Percentiles rank a stretch among this genome's conserved stretches.
Evolutionary conservation across 2,888 invertebrate genomes (phyloP).

Genomic region (Oegoconia quadripuncta): DNA sequence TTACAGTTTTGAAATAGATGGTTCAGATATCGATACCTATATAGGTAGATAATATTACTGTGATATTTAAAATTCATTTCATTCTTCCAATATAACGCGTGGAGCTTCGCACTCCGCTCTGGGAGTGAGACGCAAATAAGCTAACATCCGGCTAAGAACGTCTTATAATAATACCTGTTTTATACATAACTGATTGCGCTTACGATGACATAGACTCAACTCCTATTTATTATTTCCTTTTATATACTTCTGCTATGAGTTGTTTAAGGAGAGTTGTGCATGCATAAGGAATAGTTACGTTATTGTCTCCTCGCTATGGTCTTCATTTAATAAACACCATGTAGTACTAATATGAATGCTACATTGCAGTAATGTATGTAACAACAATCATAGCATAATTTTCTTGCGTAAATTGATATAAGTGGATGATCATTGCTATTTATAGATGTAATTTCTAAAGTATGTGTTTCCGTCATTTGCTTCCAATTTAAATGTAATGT

Average conservation of each 20-base stretch:
- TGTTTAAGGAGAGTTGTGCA: constrained; percentile 1
- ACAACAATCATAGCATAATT: constrained; percentile 17
- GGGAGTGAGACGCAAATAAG: constrained; percentile 44
- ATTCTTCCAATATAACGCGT: constrained; percentile 1
- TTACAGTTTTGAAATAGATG: no score
- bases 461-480: constrained; percentile 42
- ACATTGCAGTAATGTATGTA: constrained; percentile 9
- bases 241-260: constrained; percentile 9
- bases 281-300: neutral
- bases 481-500: constrained; percentile 23
- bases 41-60: no score
- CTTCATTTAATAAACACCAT: constrained; percentile 4
- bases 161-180: constrained; percentile 37
- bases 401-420: constrained; percentile 17
- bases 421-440: constrained; percentile 36
- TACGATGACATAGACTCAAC: constrained; percentile 21
- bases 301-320: neutral
- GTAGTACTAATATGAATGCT: constrained; percentile 12
- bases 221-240: constrained; percentile 27
- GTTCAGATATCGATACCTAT: no score
- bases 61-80: neutral
- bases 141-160: constrained; percentile 47
- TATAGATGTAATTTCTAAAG: constrained; percentile 42
- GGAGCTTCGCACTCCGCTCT: neutral
- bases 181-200: constrained; percentile 22